Base-by-base conservation (phyloP, 2,797 vertebrate genomes). In the Gambelia wislizenii region DNA sequence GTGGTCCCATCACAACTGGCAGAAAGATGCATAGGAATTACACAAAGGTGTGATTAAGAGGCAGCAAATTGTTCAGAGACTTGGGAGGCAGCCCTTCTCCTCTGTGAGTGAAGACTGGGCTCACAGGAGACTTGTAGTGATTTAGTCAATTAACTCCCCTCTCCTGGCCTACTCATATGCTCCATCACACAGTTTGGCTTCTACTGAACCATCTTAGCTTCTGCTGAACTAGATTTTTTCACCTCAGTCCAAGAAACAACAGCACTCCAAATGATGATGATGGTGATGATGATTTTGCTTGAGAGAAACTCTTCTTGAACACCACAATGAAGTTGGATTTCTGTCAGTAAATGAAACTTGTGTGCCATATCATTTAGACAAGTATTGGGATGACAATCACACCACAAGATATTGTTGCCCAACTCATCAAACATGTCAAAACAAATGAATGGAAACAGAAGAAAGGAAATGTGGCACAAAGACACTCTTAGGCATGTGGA, bases 111-210 rank as follows among this genome's bases (percentile, higher is more conserved):
- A 25, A 52, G n/a, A 52, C n/a, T 27, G n/a, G 33, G 25, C 12
- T 22, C 42, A 42, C n/a, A 54, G 47, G 4, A 69, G 61, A 87
- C 61, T 52, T 79, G 25, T 20, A 12, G 54, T 52, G 22, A 87
- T 79, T 87, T 87, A 86, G 36, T 67, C 22, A 49, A 27, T 49
- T 86, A 47, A 77, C 47, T 78, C 36, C 75, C 69, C 74, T n/a
- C n/a, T n/a, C 59, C 61, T 42, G n/a, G 83, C 7, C 52, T 54
- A 36, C 59, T 36, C 22, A n/a, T 49, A 16, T 54, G 25, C 14
- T 36, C 18, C 61, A 56, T 87, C 52, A 74, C 16, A 81, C 1
- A 56, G 2, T 47, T 59, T 59, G 47, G 20, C 78, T 33, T 70
- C 61, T 59, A 42, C 67, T 72, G 67, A 84, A 54, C 9, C 33